Conservation (phyloP, 1,140 invertebrate genomes). For the Aleiodes sp. region DNA sequence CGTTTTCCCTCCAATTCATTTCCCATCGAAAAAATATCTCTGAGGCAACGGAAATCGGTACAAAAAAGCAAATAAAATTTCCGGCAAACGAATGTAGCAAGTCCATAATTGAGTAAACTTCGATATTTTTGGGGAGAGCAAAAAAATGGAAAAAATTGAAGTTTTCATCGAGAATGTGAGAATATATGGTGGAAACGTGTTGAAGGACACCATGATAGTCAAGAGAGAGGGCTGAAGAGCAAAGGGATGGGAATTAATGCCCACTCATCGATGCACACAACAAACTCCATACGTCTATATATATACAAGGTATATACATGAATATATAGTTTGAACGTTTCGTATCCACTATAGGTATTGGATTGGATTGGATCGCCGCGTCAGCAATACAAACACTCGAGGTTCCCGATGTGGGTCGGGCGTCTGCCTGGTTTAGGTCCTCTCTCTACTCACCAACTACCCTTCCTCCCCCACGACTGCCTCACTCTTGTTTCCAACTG, state of each 20-base stretch:
- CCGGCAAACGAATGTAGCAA: too few relatives aligned
- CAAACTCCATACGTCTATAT: constrained; percentile 8
- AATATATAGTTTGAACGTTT: constrained; percentile 31
- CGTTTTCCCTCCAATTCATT: too few relatives aligned
- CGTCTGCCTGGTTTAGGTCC: constrained; percentile 28
- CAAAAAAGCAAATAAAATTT: too few relatives aligned
- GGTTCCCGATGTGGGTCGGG: constrained; percentile 59
- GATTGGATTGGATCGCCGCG: constrained; percentile 66
- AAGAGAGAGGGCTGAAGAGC: background rate
- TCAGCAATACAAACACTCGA: constrained; percentile 66
- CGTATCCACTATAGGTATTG: constrained; percentile 55
- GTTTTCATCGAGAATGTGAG: too few relatives aligned
- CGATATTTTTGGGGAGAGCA: too few relatives aligned
- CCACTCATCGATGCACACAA: constrained; percentile 3
- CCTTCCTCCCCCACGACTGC: constrained; percentile 45
- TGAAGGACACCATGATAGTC: background rate
- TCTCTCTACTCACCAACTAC: constrained; percentile 25
- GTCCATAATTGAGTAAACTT: too few relatives aligned
- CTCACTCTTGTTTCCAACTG: constrained; percentile 62
- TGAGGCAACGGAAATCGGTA: too few relatives aligned
- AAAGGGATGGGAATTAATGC: constrained; percentile 7
- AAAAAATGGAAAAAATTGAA: too few relatives aligned
- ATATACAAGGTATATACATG: constrained; percentile 34
- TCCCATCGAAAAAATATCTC: too few relatives aligned
- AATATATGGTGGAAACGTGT: background rate